Evolutionary conservation across 2,888 invertebrate genomes (phyloP).

Genomic region (Cheilosia vulpina): DNA sequence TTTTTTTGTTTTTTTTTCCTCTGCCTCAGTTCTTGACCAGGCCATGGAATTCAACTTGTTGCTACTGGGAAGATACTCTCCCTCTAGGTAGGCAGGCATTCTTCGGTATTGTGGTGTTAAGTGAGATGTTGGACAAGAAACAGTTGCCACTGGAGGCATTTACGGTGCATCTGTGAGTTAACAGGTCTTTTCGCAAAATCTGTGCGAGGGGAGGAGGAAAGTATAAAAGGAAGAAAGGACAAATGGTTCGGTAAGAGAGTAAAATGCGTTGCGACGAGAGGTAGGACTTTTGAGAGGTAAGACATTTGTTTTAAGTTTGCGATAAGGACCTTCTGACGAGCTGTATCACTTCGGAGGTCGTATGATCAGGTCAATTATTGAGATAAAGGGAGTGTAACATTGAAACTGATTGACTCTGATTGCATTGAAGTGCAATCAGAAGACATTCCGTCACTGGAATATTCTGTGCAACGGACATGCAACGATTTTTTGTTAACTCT

Average conservation of each 20-base stretch:
- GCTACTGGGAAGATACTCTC: neutral
- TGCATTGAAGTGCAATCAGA: too few relatives aligned
- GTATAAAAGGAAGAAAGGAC: neutral
- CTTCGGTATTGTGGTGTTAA: constrained; percentile 27
- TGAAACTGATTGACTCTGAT: too few relatives aligned
- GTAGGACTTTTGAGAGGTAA: too few relatives aligned
- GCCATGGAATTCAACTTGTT: constrained; percentile 19
- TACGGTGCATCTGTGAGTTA: neutral
- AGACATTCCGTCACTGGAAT: too few relatives aligned
- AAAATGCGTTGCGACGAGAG: too few relatives aligned
- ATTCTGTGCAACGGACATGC: too few relatives aligned
- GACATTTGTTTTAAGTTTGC: too few relatives aligned
- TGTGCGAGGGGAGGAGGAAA: neutral
- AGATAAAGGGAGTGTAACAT: too few relatives aligned
- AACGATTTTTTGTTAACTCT: too few relatives aligned
- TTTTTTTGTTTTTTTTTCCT: constrained; percentile 8
- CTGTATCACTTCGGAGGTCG: too few relatives aligned
- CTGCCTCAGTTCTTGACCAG: constrained; percentile 36
- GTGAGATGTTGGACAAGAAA: constrained; percentile 57
- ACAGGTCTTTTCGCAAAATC: constrained; percentile 5
- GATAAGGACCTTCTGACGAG: too few relatives aligned
- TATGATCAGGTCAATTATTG: too few relatives aligned
- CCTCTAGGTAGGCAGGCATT: constrained; percentile 23
- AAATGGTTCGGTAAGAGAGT: neutral
- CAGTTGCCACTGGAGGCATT: neutral